Evolutionary conservation across 2,797 vertebrate genomes (phyloP).

Genomic region (Fringilla coelebs): DNA sequence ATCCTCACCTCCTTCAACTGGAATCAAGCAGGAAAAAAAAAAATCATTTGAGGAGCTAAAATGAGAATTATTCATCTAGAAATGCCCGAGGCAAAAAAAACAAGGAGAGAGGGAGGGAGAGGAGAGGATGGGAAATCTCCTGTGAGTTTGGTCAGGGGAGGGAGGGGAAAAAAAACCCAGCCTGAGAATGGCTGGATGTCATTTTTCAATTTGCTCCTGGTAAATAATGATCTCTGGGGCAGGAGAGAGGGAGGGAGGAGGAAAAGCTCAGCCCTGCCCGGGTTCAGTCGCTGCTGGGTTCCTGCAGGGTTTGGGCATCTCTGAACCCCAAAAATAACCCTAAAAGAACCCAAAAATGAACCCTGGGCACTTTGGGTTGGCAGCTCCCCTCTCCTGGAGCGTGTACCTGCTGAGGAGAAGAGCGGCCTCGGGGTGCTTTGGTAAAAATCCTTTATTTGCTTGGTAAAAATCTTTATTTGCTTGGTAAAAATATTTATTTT

Average conservation of each 20-base stretch:
- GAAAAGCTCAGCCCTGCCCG: neutral
- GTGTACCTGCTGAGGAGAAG: neutral
- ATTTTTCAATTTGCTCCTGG: constrained; percentile 69
- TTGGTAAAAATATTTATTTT: neutral
- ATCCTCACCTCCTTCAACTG: constrained; percentile 10
- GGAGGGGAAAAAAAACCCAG: constrained; percentile 48
- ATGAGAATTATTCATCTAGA: constrained; percentile 83
- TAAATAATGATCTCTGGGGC: constrained; percentile 70
- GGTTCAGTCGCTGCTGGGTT: neutral
- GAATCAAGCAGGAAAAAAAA: constrained; percentile 49
- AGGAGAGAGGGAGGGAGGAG: constrained; percentile 69
- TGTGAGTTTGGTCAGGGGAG: constrained; percentile 81
- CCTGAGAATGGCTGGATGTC: constrained; percentile 77
- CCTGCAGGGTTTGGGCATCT: neutral
- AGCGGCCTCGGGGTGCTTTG: neutral
- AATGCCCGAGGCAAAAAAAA: constrained; percentile 81
- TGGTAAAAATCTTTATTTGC: no score
- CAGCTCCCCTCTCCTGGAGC: neutral
- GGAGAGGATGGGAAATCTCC: constrained; percentile 78
- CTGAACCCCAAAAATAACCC: neutral
- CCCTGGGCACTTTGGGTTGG: constrained; percentile 46
- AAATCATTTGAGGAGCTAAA: constrained; percentile 80
- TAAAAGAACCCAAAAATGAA: neutral
- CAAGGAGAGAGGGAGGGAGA: neutral
- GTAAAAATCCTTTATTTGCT: neutral